Conservation (phyloP, 2,797 vertebrate species). For the Thalassophryne amazonica region DNA sequence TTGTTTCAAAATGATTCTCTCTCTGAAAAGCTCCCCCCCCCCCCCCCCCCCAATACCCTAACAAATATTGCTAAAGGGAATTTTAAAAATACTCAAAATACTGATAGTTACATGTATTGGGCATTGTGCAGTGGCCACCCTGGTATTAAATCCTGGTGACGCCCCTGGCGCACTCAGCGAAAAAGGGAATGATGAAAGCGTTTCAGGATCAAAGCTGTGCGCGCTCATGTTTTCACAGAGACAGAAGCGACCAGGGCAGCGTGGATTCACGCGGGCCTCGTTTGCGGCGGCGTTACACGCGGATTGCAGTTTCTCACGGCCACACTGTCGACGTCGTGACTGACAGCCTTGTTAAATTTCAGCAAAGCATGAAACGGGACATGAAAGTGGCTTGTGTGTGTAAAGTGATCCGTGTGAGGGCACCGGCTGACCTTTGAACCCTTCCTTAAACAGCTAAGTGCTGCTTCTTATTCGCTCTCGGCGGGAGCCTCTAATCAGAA, state of each 20-base stretch:
- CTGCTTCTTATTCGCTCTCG: slow-evolving; percentile 74
- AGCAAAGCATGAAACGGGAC: slow-evolving; percentile 74
- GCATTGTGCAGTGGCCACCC: too few species aligned
- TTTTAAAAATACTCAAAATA: too few species aligned
- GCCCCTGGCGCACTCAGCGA: too few species aligned
- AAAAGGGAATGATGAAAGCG: slow-evolving; percentile 60
- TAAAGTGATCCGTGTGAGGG: slow-evolving; percentile 72
- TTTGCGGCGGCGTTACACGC: slow-evolving; percentile 33
- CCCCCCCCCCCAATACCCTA: too few species aligned
- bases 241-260: slow-evolving; percentile 48
- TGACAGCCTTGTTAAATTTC: slow-evolving; percentile 78
- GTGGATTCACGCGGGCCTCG: slow-evolving; percentile 6
- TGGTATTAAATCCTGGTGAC: too few species aligned
- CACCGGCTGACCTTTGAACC: slow-evolving; percentile 66
- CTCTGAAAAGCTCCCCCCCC: too few species aligned
- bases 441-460: slow-evolving; percentile 73
- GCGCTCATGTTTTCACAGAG: slow-evolving; percentile 55
- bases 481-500: slow-evolving; percentile 74
- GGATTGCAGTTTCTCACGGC: slow-evolving; percentile 66
- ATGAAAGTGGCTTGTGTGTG: slow-evolving; percentile 66
- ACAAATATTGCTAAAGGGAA: too few species aligned
- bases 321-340: slow-evolving; percentile 61
- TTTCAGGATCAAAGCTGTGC: slow-evolving; percentile 58
- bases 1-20: too few species aligned
- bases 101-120: too few species aligned